Evolutionary conservation across 2,113 vertebrate genomes (phyloP).

Genomic region (Phainopepla nitens): DNA sequence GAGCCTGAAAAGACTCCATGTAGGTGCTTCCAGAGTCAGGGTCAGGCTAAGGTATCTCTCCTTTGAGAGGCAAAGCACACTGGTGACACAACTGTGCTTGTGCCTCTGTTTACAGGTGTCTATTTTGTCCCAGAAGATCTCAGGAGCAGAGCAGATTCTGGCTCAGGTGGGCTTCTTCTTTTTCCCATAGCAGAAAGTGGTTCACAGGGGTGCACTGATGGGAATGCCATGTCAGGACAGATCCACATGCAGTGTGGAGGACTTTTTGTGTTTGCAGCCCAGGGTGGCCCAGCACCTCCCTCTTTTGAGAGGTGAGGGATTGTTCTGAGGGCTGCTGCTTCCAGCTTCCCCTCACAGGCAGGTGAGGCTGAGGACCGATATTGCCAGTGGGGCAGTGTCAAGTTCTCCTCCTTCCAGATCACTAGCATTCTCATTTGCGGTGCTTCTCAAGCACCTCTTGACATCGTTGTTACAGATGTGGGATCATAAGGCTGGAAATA

Average conservation of each 20-base stretch:
- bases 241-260: background rate
- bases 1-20: background rate
- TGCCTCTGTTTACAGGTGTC: background rate
- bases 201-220: background rate
- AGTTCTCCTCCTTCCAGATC: background rate
- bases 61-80: background rate
- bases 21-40: background rate
- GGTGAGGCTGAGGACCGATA: background rate
- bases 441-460: background rate
- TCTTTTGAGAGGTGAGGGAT: background rate
- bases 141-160: background rate
- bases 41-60: background rate
- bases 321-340: background rate
- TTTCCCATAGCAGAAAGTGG: background rate
- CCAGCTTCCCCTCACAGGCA: background rate
- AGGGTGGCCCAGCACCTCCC: background rate
- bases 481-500: background rate
- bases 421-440: background rate
- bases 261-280: background rate
- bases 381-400: background rate
- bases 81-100: rapidly evolving
- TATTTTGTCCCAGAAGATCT: background rate
- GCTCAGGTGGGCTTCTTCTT: background rate
- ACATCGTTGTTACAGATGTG: background rate
- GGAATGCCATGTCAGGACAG: background rate